Evolutionary conservation across 2,113 vertebrate species (phyloP).

Genomic region (Scytalopus superciliaris): DNA sequence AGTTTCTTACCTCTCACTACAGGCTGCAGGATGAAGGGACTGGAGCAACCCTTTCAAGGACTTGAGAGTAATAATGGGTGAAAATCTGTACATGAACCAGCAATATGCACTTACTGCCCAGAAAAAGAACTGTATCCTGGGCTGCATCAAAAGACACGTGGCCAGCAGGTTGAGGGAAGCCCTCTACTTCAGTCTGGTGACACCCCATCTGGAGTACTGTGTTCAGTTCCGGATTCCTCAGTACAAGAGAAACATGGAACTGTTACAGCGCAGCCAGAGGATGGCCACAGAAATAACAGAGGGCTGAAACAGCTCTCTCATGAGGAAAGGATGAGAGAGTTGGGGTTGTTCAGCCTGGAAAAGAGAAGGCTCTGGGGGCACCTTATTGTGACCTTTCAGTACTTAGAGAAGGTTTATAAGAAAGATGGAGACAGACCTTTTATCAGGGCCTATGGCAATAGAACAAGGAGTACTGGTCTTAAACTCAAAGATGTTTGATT

Average conservation of each 20-base stretch:
- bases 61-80: background rate
- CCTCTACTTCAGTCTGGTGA: background rate
- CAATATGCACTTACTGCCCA: fast-evolving
- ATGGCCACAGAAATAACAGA: background rate
- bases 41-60: background rate
- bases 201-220: background rate
- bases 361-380: background rate
- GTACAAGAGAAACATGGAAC: background rate
- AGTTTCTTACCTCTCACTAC: fast-evolving
- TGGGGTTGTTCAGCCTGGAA: background rate
- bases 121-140: background rate
- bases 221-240: background rate
- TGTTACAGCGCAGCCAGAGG: fast-evolving
- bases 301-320: background rate
- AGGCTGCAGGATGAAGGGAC: background rate
- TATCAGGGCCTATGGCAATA: background rate
- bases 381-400: background rate
- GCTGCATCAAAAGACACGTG: fast-evolving
- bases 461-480: background rate
- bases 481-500: background rate
- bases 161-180: background rate
- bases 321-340: background rate
- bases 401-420: background rate
- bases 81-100: background rate
- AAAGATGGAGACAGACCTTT: background rate